A percentile compares a stretch with the other conserved stretches of the same genome.
Conservation (phyloP, 2,888 invertebrate species). For the Microctonus aethiopoides region DNA sequence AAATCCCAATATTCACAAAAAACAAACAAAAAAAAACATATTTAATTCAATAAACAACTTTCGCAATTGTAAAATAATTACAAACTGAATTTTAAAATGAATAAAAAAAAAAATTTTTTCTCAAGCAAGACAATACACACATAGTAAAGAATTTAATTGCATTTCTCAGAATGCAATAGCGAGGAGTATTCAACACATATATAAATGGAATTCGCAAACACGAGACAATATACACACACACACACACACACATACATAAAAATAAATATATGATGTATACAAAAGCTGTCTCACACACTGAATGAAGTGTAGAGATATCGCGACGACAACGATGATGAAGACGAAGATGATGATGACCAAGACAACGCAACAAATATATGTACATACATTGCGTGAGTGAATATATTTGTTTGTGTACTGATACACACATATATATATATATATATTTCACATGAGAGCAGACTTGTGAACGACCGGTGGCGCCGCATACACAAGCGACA, state of each 20-base stretch:
- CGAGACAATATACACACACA: neutral
- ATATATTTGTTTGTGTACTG: too few relatives aligned
- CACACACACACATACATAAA: too few relatives aligned
- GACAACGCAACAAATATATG: too few relatives aligned
- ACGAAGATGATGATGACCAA: neutral
- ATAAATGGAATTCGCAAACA: slow-evolving; percentile 17
- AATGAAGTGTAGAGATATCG: neutral
- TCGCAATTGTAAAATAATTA: neutral
- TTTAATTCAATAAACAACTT: neutral
- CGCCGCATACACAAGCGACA: slow-evolving; percentile 37
- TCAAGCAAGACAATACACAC: slow-evolving; percentile 11
- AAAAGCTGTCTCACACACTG: too few relatives aligned
- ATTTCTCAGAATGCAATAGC: slow-evolving; percentile 23
- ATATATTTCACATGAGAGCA: neutral
- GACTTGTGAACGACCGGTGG: slow-evolving; percentile 32
- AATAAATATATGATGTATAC: too few relatives aligned
- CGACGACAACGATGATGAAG: neutral
- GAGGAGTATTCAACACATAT: slow-evolving; percentile 1
- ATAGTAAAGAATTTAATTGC: slow-evolving; percentile 25
- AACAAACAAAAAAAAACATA: too few relatives aligned
- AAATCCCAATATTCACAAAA: too few relatives aligned
- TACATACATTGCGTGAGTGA: too few relatives aligned
- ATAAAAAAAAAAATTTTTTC: neutral
- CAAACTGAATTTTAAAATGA: neutral
- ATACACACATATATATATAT: neutral